phyloP scores from a whole-genome alignment of 2,888 invertebrate genomes.

The Drosophila basisetae region DNA sequence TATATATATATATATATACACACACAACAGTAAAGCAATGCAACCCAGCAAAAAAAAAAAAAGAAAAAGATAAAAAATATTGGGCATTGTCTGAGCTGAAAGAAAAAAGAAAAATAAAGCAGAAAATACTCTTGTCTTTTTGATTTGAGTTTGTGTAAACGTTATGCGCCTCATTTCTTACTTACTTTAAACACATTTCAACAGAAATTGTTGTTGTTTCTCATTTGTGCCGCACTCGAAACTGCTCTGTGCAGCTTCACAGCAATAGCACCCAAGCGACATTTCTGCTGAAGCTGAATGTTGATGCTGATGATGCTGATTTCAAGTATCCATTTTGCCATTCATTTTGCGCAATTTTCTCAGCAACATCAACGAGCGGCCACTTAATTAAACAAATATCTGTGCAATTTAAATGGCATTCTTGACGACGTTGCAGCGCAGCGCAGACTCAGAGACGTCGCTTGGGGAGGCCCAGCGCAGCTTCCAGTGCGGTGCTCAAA shows the following conservation, averaged over 20 bases:
- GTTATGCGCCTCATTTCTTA: conserved; percentile 49
- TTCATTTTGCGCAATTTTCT: conserved; percentile 64
- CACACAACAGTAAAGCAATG: conserved; percentile 36
- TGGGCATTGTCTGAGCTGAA: conserved; percentile 38
- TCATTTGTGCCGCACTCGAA: conserved; percentile 64
- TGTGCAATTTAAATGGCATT: conserved; percentile 72
- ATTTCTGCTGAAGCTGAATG: conserved; percentile 21
- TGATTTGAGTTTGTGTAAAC: conserved; percentile 56
- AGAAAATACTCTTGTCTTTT: conserved; percentile 53
- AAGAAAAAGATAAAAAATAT: conserved; percentile 23
- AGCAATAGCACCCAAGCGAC: conserved; percentile 20
- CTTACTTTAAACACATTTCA: conserved; percentile 66
- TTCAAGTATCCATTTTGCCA: conserved; percentile 53
- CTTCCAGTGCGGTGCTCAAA: conserved; percentile 61
- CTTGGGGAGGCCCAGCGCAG: conserved; percentile 14
- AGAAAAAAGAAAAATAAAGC: conserved; percentile 36
- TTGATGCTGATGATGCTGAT: conserved; percentile 28
- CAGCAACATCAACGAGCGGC: conserved; percentile 50
- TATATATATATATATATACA: conserved; percentile 27
- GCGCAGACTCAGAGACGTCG: not conserved
- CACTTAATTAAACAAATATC: conserved; percentile 76
- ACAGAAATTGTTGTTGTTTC: conserved; percentile 80
- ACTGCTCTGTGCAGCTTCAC: conserved; percentile 25
- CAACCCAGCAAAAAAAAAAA: conserved; percentile 6
- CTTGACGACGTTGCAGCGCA: conserved; percentile 26